Percentiles rank a stretch among this genome's conserved stretches.
These are phyloP conservation scores for Sphyrna mokarran DNA, from an alignment of 2,113 vertebrate genomes.

Conservation along the genomic window DNA sequence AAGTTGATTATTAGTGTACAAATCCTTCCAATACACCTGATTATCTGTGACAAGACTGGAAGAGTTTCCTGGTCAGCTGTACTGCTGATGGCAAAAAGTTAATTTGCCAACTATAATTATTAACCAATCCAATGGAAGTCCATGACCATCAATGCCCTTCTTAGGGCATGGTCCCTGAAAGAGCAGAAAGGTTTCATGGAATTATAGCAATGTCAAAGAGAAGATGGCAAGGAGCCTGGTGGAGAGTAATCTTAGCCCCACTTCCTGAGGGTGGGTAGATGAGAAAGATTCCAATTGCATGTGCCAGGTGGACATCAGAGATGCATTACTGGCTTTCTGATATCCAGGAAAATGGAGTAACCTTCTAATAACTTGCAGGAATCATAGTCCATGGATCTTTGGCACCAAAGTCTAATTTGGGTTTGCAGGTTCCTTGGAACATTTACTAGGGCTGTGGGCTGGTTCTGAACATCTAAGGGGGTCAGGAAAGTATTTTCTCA, in stretches of 20 bases:
- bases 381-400: neutral
- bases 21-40: too few relatives aligned
- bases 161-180: too few relatives aligned
- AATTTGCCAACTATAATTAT: too few relatives aligned
- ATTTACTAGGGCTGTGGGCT: neutral
- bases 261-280: neutral
- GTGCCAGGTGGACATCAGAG: neutral
- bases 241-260: neutral
- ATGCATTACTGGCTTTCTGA: neutral
- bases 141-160: too few relatives aligned
- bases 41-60: too few relatives aligned
- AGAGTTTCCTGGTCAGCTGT: too few relatives aligned
- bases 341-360: neutral
- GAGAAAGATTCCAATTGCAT: neutral
- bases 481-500: too few relatives aligned
- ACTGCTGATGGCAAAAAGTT: too few relatives aligned
- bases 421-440: neutral
- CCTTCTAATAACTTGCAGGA: neutral
- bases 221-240: neutral
- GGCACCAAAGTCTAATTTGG: neutral
- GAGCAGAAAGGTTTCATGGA: too few relatives aligned
- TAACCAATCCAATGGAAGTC: too few relatives aligned
- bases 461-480: neutral
- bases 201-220: too few relatives aligned
- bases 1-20: too few relatives aligned